Evolutionary conservation across 2,113 vertebrate species (phyloP).

Genomic region (Lophochroa leadbeateri): DNA sequence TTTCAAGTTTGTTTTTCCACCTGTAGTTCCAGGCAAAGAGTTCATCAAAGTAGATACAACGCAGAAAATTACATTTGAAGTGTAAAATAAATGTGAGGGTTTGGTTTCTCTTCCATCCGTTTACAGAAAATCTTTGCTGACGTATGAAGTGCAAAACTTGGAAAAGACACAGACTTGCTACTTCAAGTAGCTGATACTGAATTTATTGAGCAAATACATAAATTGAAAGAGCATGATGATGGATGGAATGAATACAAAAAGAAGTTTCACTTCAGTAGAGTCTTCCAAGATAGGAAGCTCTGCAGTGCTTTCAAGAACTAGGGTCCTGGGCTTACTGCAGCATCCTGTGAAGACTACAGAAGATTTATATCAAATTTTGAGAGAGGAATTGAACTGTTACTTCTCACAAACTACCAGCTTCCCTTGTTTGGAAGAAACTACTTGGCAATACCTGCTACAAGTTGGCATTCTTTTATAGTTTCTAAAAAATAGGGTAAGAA

Average conservation of each 20-base stretch:
- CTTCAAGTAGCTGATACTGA: background rate
- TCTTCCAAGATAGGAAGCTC: background rate
- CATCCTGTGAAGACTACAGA: background rate
- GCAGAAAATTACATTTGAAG: background rate
- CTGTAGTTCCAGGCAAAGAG: background rate
- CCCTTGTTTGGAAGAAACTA: background rate
- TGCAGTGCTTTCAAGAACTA: background rate
- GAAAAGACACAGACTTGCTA: background rate
- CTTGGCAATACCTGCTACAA: background rate
- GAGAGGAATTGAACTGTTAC: background rate
- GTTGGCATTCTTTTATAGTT: background rate
- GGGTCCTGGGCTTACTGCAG: background rate
- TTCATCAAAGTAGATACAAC: background rate
- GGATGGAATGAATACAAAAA: background rate
- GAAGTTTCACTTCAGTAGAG: background rate
- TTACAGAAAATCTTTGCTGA: background rate
- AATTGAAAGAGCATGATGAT: background rate
- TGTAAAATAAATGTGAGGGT: background rate
- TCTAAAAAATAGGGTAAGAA: background rate
- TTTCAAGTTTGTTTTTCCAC: background rate
- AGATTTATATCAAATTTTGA: background rate
- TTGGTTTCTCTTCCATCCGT: background rate
- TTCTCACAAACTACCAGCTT: background rate
- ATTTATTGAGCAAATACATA: background rate
- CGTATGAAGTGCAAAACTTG: background rate